phyloP scores from a whole-genome alignment of 2,113 vertebrate genomes.

The Sminthopsis crassicaudata region DNA sequence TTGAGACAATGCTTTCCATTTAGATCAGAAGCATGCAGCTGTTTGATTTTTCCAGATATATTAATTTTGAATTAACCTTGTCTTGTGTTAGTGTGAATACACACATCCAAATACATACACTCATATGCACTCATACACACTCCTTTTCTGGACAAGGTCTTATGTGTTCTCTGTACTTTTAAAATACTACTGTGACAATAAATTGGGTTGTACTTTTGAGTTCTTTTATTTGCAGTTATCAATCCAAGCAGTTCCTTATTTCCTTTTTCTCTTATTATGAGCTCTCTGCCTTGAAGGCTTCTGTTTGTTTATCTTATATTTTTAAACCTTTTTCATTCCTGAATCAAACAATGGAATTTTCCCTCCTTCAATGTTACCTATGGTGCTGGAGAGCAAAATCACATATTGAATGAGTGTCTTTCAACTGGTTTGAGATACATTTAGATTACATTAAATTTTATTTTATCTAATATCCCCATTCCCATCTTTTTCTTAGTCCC shows the following conservation, averaged over 20 bases:
- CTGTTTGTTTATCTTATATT: neutral
- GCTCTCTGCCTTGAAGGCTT: constrained; percentile 20
- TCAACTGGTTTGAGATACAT: constrained; percentile 13
- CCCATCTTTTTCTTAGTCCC: constrained; percentile 9
- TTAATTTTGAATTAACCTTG: constrained; percentile 17
- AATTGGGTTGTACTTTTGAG: neutral
- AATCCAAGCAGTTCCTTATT: constrained; percentile 12
- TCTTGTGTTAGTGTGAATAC: neutral
- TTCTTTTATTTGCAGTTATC: constrained; percentile 32
- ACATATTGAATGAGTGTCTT: constrained; percentile 15
- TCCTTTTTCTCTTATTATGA: constrained; percentile 32
- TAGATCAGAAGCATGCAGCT: neutral
- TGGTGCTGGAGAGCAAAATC: constrained; percentile 17
- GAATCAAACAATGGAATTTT: constrained; percentile 16
- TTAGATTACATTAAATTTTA: constrained; percentile 8
- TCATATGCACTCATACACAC: neutral
- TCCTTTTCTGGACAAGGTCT: constrained; percentile 22
- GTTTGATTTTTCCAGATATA: constrained; percentile 12
- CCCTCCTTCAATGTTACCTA: neutral
- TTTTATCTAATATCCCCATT: constrained; percentile 30
- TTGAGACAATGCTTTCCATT: neutral
- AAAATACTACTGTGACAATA: constrained; percentile 36
- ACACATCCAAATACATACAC: neutral
- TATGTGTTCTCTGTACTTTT: constrained; percentile 40
- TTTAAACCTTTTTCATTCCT: constrained; percentile 41